phyloP scores from a whole-genome alignment of 2,888 invertebrate genomes.

The Idaea straminata region DNA sequence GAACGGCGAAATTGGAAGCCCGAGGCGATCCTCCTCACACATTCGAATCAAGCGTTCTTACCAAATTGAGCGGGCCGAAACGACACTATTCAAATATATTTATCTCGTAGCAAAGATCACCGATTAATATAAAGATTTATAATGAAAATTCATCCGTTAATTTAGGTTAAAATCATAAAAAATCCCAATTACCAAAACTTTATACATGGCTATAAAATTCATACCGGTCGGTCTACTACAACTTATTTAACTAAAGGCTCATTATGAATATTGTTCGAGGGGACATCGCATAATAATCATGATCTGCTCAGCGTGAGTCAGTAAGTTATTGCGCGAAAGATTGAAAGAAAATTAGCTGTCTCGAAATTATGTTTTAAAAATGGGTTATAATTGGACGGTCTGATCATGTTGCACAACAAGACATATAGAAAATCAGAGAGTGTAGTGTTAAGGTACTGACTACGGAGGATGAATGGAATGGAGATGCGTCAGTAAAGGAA shows the following conservation, averaged over 20 bases:
- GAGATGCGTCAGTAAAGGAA: slow-evolving; percentile 47
- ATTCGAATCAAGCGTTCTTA: slow-evolving; percentile 1
- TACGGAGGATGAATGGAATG: slow-evolving; percentile 29
- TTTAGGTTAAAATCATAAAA: slow-evolving; percentile 39
- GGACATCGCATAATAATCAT: slow-evolving; percentile 60
- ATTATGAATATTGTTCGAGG: slow-evolving; percentile 55
- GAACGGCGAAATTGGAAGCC: slow-evolving; percentile 67
- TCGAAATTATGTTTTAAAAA: slow-evolving; percentile 53
- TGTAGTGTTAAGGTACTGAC: slow-evolving; percentile 7
- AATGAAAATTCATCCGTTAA: slow-evolving; percentile 14
- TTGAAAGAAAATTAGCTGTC: slow-evolving; percentile 61
- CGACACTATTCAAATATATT: slow-evolving; percentile 8
- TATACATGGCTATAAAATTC: slow-evolving; percentile 45
- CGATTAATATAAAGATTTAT: slow-evolving; percentile 13
- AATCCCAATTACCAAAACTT: slow-evolving; percentile 40
- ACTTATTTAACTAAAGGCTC: slow-evolving; percentile 45
- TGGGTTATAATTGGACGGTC: slow-evolving; percentile 37
- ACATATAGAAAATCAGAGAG: slow-evolving; percentile 39
- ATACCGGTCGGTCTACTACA: slow-evolving; percentile 35
- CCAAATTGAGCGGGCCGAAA: slow-evolving; percentile 1
- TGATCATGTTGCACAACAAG: slow-evolving; percentile 34
- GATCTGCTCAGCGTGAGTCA: slow-evolving; percentile 66
- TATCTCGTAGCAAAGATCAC: slow-evolving; percentile 7
- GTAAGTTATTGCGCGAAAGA: slow-evolving; percentile 62
- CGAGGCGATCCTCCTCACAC: slow-evolving; percentile 33